Evolutionary conservation across 2,888 invertebrate genomes (phyloP).

Genomic region (Drosophila colorata): DNA sequence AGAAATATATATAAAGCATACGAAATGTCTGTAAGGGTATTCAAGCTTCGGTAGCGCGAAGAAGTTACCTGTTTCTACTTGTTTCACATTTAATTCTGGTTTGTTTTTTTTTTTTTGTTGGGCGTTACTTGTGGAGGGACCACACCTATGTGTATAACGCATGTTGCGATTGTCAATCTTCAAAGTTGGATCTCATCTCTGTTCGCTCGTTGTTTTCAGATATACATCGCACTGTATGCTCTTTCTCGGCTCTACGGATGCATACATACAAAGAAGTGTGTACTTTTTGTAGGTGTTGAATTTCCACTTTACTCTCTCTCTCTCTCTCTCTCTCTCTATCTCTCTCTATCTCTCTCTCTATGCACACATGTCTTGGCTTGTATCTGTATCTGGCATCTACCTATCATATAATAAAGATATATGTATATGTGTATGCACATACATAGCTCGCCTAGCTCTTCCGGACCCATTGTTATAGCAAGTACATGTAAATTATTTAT

Average conservation of each 20-base stretch:
- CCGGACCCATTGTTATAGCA: conserved; percentile 77
- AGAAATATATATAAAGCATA: no score
- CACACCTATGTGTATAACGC: conserved; percentile 43
- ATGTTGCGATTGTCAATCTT: conserved; percentile 50
- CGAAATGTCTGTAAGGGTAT: neutral
- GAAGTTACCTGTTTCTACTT: neutral
- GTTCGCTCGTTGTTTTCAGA: neutral
- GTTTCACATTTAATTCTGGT: conserved; percentile 20
- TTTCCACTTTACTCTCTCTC: conserved; percentile 28
- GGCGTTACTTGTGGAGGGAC: conserved; percentile 17
- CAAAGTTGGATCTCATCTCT: conserved; percentile 1
- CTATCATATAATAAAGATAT: conserved; percentile 40
- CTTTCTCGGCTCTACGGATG: no score
- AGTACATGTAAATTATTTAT: conserved; percentile 80
- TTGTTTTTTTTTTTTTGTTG: conserved; percentile 1
- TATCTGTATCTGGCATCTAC: conserved; percentile 23
- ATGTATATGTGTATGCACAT: conserved; percentile 1
- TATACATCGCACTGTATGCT: neutral
- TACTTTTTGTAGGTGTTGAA: conserved; percentile 47
- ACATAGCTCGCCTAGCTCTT: conserved; percentile 40
- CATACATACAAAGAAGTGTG: conserved; percentile 23
- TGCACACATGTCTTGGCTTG: neutral
- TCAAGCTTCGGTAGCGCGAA: neutral
- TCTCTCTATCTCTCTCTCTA: conserved; percentile 1
- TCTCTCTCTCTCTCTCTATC: conserved; percentile 1